phyloP scores from a whole-genome alignment of 2,113 vertebrate genomes.

The Lampris megalopsis region DNA sequence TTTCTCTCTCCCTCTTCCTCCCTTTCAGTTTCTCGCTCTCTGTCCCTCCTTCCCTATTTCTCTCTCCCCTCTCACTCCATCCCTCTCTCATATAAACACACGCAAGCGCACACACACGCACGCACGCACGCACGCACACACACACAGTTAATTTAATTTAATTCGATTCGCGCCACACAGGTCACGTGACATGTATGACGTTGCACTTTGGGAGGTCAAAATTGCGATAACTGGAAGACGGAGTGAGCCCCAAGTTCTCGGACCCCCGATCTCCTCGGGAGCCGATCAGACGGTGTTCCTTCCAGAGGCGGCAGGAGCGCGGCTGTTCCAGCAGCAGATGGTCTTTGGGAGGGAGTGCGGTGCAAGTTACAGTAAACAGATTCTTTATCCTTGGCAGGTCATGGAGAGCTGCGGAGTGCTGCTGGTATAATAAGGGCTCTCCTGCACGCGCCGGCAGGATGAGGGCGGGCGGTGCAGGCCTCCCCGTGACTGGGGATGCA shows the following conservation, averaged over 20 bases:
- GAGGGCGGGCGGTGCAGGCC: constrained; percentile 51
- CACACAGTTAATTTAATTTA: not conserved
- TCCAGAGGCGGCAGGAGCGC: constrained; percentile 79
- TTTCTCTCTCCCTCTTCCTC: no score
- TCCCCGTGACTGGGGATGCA: constrained; percentile 42
- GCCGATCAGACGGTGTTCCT: constrained; percentile 81
- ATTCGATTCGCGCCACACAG: constrained; percentile 38
- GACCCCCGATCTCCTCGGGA: constrained; percentile 64
- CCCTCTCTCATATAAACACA: no score
- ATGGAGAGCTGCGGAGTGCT: constrained; percentile 79
- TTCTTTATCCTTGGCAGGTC: constrained; percentile 94
- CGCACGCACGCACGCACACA: no score
- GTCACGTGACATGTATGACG: constrained; percentile 7
- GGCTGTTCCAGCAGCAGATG: constrained; percentile 86
- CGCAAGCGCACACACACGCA: no score
- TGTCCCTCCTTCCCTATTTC: no score
- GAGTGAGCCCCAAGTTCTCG: constrained; percentile 44
- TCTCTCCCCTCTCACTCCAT: no score
- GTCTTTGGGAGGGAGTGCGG: constrained; percentile 85
- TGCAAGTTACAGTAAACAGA: constrained; percentile 94
- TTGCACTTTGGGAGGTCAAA: constrained; percentile 40
- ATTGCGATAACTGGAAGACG: constrained; percentile 35
- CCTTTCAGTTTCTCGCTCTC: no score
- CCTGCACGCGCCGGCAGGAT: constrained; percentile 72
- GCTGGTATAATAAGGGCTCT: constrained; percentile 79